These are phyloP conservation scores for Euborellia annulipes DNA, from an alignment of 1,140 invertebrate genomes.

Conservation along the genomic window DNA sequence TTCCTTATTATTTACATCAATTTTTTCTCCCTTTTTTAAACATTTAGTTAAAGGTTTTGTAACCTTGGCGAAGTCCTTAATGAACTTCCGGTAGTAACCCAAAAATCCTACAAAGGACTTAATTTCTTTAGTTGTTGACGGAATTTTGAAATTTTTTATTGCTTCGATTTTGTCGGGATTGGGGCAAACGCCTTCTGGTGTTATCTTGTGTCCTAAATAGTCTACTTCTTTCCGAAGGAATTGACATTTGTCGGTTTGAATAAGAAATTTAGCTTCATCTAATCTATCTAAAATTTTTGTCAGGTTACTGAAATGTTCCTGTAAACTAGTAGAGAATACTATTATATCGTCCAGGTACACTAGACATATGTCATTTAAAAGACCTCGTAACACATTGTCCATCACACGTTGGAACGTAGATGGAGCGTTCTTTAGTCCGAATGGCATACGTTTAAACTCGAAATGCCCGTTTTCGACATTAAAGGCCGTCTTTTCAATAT, in stretches of 20 bases:
- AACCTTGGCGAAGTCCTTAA: slow-evolving; percentile 19
- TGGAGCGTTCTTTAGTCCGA: slow-evolving; percentile 20
- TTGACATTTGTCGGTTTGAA: slow-evolving; percentile 16
- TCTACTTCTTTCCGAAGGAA: slow-evolving; percentile 11
- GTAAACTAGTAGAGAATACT: background rate
- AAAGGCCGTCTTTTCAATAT: slow-evolving; percentile 22
- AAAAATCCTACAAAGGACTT: slow-evolving; percentile 18
- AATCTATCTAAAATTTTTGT: slow-evolving; percentile 11
- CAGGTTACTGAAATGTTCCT: slow-evolving; percentile 2
- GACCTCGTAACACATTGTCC: slow-evolving; percentile 21
- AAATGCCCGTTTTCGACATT: slow-evolving; percentile 17
- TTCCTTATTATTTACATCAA: slow-evolving; percentile 8
- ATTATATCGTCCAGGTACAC: slow-evolving; percentile 24
- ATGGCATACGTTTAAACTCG: slow-evolving; percentile 19
- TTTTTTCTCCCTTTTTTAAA: slow-evolving; percentile 16
- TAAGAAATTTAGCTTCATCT: slow-evolving; percentile 7
- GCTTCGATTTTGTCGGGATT: slow-evolving; percentile 16
- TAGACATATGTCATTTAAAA: slow-evolving; percentile 13
- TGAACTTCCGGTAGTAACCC: slow-evolving; percentile 17
- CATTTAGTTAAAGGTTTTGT: slow-evolving; percentile 19
- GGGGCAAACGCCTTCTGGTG: slow-evolving; percentile 10
- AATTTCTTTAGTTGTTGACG: slow-evolving; percentile 18
- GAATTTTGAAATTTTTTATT: slow-evolving; percentile 18
- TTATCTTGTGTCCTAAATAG: slow-evolving; percentile 15
- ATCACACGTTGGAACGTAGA: slow-evolving; percentile 24